Conservation (phyloP, 2,113 vertebrate genomes). For the Tautogolabrus adspersus region DNA sequence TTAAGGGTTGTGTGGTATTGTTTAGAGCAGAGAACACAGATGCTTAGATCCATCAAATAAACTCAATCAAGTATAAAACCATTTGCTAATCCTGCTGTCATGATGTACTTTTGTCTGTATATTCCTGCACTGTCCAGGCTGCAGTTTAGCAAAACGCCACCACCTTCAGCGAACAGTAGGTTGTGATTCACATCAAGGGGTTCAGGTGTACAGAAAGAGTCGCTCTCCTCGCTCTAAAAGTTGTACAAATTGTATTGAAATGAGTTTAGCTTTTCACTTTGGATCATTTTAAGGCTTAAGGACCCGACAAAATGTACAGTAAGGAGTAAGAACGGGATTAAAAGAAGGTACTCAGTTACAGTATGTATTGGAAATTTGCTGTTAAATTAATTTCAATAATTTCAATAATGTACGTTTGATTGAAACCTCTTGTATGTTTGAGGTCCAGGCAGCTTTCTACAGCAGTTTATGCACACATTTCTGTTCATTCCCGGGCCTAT, state of each 20-base stretch:
- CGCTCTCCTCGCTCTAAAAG: slow-evolving; percentile 58
- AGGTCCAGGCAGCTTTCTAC: slow-evolving; percentile 42
- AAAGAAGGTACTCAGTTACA: not conserved
- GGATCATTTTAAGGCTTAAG: slow-evolving; percentile 18
- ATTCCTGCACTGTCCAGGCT: slow-evolving; percentile 68
- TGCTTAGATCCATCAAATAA: slow-evolving; percentile 56
- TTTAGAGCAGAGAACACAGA: slow-evolving; percentile 72
- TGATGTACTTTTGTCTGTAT: slow-evolving; percentile 74
- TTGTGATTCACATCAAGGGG: slow-evolving; percentile 55
- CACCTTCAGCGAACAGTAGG: slow-evolving; percentile 57
- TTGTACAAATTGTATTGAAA: slow-evolving; percentile 71
- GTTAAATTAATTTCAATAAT: not conserved
- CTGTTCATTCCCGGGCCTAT: slow-evolving; percentile 1
- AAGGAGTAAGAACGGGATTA: not conserved
- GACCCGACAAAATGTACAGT: slow-evolving; percentile 59
- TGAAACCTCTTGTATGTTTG: slow-evolving; percentile 17
- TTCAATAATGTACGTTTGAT: slow-evolving; percentile 2
- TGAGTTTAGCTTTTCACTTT: slow-evolving; percentile 66
- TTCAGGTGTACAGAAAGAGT: slow-evolving; percentile 65
- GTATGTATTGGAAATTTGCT: not conserved
- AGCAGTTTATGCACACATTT: not conserved
- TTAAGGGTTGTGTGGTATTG: slow-evolving; percentile 62
- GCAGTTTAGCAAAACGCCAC: slow-evolving; percentile 57
- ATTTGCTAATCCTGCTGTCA: slow-evolving; percentile 69
- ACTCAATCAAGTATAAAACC: slow-evolving; percentile 59